A percentile compares a stretch with the other conserved stretches of the same genome.
These are phyloP conservation scores for Dolomedes plantarius DNA, from an alignment of 2,888 invertebrate genomes.

Conservation along the genomic window DNA sequence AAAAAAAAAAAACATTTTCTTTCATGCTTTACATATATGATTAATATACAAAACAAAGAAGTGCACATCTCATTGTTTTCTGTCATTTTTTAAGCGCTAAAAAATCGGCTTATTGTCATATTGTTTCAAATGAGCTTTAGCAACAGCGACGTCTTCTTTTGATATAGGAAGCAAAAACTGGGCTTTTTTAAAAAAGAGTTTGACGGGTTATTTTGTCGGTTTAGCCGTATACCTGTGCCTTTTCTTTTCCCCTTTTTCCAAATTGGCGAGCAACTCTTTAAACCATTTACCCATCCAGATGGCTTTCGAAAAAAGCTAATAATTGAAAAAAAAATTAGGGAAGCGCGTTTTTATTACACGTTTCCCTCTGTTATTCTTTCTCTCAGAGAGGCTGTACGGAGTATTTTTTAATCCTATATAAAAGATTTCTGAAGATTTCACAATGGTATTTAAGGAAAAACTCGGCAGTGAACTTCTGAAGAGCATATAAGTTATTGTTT, in stretches of 20 bases:
- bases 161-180: not conserved
- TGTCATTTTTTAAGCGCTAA: constrained; percentile 56
- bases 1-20: constrained; percentile 30
- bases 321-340: not conserved
- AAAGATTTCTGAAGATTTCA: constrained; percentile 4
- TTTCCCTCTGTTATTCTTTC: not conserved
- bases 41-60: constrained; percentile 50
- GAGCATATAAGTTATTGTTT: not conserved
- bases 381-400: not conserved
- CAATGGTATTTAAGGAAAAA: constrained; percentile 4
- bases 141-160: constrained; percentile 1
- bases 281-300: constrained; percentile 31
- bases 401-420: constrained; percentile 5
- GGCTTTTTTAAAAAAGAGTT: constrained; percentile 17
- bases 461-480: not conserved
- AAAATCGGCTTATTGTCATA: constrained; percentile 65
- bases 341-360: not conserved
- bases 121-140: constrained; percentile 57
- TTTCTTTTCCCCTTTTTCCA: not conserved
- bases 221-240: constrained; percentile 23
- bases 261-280: constrained; percentile 14
- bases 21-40: constrained; percentile 55
- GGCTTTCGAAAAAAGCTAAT: constrained; percentile 11
- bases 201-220: constrained; percentile 32
- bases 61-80: constrained; percentile 50